Evolutionary conservation across 2,888 invertebrate genomes (phyloP), one percentile per base, ranked within the genome.

Genomic region (Cheilosia scutellata): DNA sequence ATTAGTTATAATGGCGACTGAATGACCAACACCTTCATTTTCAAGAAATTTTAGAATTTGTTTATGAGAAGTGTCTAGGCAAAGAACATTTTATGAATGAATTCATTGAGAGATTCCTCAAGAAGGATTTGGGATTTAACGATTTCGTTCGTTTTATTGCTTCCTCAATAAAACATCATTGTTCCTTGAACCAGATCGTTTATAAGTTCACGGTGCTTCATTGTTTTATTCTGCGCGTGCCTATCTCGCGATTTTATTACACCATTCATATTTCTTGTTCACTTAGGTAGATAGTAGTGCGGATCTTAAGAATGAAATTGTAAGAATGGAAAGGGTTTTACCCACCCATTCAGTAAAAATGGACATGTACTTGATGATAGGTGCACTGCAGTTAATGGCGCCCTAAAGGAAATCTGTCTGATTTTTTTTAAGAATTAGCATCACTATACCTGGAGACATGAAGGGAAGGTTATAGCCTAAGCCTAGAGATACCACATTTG

Each of bases 121-220:
- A 58, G 25, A 13, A 60, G 53, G 65, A 47, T 44, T 25, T 25
- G 31, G 13, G 47, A 27, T 42, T 49, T 49, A 65, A 47, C 65
- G 31, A 44, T 75, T 75, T 47, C 31, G 49, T 71, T 13, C 4
- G 47, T 55, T 57, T 63, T 55, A 75, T 53, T 57, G 57, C 62
- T 70, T 77, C 77, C 77, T 60, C 77, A 55, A 78, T 78, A 78
- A 63, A 78, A 71, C 1, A 20, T 49, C 47, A 42, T 63, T 70
- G 71, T 78, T 63, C 53, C 9, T 40, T 53, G 63, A 57, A 71
- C 44, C 57, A 71, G 29, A 78, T 71, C 68, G 63, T 63, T 78
- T 65, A 71, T 57, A 49, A 63, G 16, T 78, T 77, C 55, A 60
- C 76, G 66, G 42, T 42, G 51, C 25, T 40, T 42, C 49, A 76